Conservation (phyloP, 2,113 vertebrate genomes). For the Macroglossus sobrinus region DNA sequence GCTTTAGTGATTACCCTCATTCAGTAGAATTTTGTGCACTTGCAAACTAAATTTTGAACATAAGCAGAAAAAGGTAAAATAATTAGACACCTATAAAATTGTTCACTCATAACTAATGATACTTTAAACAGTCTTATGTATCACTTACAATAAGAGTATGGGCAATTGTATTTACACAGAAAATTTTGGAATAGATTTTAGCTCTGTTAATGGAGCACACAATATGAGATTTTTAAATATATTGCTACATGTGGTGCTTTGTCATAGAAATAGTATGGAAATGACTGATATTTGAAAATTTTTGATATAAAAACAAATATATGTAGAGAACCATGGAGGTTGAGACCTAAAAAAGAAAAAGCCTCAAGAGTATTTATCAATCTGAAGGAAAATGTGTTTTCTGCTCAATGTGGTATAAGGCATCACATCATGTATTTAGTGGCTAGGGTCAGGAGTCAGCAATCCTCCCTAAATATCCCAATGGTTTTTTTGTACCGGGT, state of each 20-base stretch:
- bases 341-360: neutral
- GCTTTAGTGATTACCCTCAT: slow-evolving; percentile 64
- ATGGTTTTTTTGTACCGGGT: neutral
- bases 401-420: neutral
- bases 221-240: neutral
- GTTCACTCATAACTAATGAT: neutral
- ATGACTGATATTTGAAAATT: neutral
- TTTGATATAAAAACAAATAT: slow-evolving; percentile 22
- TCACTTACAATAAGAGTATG: neutral
- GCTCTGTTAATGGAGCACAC: neutral
- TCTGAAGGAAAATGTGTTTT: neutral
- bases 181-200: neutral
- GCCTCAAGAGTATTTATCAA: neutral
- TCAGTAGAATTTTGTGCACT: slow-evolving; percentile 45
- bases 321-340: neutral
- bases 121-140: neutral
- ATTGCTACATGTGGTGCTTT: neutral
- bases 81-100: slow-evolving; percentile 37
- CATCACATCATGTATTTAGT: neutral
- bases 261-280: neutral
- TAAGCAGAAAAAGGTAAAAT: slow-evolving; percentile 23
- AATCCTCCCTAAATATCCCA: neutral
- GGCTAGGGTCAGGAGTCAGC: neutral
- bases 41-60: slow-evolving; percentile 60
- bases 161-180: neutral